Conservation (phyloP, 2,888 invertebrate genomes). For the Synergus japonicus region DNA sequence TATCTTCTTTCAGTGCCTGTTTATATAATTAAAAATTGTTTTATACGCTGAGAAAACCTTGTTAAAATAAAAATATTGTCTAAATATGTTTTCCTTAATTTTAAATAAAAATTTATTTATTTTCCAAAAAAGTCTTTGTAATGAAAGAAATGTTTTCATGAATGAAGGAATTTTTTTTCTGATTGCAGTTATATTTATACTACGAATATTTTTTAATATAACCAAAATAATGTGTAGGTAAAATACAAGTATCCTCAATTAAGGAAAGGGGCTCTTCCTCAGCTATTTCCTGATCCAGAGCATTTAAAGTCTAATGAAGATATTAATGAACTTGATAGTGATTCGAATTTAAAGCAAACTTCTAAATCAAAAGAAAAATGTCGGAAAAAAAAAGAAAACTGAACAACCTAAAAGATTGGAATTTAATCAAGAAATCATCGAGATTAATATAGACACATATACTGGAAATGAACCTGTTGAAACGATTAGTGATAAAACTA, state of each 20-base stretch:
- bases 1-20: too few species aligned
- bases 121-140: too few species aligned
- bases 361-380: too few species aligned
- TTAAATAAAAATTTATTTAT: too few species aligned
- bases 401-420: neutral
- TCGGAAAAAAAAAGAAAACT: neutral
- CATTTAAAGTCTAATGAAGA: too few species aligned
- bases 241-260: neutral
- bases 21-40: too few species aligned
- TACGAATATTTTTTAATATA: neutral
- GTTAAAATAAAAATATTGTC: too few species aligned
- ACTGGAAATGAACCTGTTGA: neutral
- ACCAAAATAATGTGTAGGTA: neutral
- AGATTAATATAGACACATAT: neutral
- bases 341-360: too few species aligned
- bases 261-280: neutral
- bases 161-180: neutral
- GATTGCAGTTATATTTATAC: neutral
- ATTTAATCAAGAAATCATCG: neutral
- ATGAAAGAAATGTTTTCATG: neutral
- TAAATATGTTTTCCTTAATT: too few species aligned
- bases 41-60: too few species aligned
- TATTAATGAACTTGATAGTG: too few species aligned
- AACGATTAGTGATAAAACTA: too few species aligned
- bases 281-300: neutral